Percentiles rank a stretch among this genome's conserved stretches.
phyloP scores from a whole-genome alignment of 2,888 invertebrate species.

The Thecophora atra region DNA sequence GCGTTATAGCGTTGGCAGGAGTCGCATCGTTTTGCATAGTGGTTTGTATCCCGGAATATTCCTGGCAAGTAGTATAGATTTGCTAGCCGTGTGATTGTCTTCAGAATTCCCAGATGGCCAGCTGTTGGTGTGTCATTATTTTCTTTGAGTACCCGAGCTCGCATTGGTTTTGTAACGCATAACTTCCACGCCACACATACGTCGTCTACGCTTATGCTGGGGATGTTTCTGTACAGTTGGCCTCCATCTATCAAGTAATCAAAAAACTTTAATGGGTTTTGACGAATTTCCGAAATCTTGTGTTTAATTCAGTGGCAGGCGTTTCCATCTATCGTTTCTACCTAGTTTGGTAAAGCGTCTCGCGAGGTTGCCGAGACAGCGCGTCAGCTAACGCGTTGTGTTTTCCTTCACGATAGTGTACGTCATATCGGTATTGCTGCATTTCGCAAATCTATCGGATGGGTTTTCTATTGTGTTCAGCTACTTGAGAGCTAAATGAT shows the following conservation, averaged over 20 bases:
- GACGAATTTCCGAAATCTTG: not conserved
- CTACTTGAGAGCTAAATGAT: too few relatives aligned
- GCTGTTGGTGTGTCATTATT: not conserved
- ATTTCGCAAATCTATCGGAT: not conserved
- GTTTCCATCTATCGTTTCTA: not conserved
- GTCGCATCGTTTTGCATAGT: constrained; percentile 21
- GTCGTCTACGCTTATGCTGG: not conserved
- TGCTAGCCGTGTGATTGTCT: not conserved
- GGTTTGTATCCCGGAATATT: constrained; percentile 14
- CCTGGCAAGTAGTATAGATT: constrained; percentile 34
- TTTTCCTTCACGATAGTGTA: not conserved
- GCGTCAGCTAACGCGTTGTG: not conserved
- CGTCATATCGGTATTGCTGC: not conserved
- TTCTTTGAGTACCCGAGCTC: not conserved
- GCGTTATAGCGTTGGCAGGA: constrained; percentile 39
- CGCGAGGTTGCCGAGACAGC: not conserved
- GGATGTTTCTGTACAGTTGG: not conserved
- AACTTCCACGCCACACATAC: not conserved
- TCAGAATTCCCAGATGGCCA: constrained; percentile 11
- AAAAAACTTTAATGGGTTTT: not conserved
- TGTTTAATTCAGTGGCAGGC: too few relatives aligned
- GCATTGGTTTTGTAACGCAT: not conserved
- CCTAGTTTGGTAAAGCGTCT: not conserved
- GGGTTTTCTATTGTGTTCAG: too few relatives aligned
- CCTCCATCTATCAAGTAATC: not conserved